Evolutionary conservation across 2,888 invertebrate species (phyloP).

Genomic region (Eupithecia insigniata): DNA sequence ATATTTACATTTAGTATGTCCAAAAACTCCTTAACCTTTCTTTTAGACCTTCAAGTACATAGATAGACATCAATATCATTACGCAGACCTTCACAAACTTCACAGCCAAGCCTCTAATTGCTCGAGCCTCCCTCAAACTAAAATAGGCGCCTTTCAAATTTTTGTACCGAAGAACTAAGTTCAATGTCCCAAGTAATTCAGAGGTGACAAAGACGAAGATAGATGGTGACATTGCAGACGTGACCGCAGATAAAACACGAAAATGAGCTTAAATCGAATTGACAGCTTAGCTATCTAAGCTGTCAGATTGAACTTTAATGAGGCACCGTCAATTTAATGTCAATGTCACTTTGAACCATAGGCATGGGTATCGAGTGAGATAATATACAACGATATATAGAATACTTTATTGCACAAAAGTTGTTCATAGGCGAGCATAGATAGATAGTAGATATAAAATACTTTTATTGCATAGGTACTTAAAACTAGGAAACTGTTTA

Average conservation of each 20-base stretch:
- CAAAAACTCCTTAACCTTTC: neutral
- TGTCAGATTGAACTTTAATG: conserved; percentile 22
- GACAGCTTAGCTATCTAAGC: conserved; percentile 37
- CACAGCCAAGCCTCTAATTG: neutral
- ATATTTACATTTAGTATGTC: neutral
- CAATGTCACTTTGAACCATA: neutral
- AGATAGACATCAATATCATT: neutral
- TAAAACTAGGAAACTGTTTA: too few species aligned
- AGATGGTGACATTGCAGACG: conserved; percentile 32
- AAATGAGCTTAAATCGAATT: conserved; percentile 34
- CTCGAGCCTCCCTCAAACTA: neutral
- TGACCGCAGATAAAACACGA: conserved; percentile 41
- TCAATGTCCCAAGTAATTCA: conserved; percentile 35
- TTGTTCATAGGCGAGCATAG: too few species aligned
- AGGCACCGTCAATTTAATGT: conserved; percentile 22
- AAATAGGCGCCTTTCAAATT: conserved; percentile 19
- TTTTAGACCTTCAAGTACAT: neutral
- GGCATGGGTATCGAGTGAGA: neutral
- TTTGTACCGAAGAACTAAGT: conserved; percentile 21
- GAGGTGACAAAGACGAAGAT: conserved; percentile 42
- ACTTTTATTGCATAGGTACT: too few species aligned
- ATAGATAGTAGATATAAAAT: too few species aligned
- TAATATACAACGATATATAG: too few species aligned
- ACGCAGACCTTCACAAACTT: neutral
- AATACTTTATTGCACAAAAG: too few species aligned